phyloP scores from a whole-genome alignment of 2,797 vertebrate species.

The Saxicola maurus region DNA sequence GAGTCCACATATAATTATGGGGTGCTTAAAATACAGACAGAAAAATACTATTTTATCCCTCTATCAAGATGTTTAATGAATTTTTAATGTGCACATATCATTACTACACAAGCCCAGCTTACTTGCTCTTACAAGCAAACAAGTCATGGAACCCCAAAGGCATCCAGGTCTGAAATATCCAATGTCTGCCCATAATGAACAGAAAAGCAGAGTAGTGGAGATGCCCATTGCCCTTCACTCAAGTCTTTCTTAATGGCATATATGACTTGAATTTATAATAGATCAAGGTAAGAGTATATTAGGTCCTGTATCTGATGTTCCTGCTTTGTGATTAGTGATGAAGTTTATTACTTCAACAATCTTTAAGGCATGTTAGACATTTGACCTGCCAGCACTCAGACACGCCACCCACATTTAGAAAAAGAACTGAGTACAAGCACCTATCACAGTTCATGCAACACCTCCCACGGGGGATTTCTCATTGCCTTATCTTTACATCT shows the following conservation, averaged over 20 bases:
- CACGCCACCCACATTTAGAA: neutral
- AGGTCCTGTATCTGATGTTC: neutral
- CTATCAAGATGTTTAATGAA: neutral
- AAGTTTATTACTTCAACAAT: neutral
- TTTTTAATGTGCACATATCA: neutral
- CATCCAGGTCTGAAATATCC: neutral
- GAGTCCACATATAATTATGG: neutral
- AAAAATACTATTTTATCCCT: constrained; percentile 20
- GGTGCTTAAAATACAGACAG: neutral
- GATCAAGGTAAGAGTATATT: neutral
- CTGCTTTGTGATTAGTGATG: neutral
- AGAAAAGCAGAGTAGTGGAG: neutral
- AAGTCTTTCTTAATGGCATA: neutral
- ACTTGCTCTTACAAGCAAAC: neutral
- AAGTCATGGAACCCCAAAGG: neutral
- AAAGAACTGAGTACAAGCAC: neutral
- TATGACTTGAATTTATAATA: neutral
- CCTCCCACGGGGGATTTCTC: neutral
- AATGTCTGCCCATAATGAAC: neutral
- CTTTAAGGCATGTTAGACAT: neutral
- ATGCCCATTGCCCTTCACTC: neutral
- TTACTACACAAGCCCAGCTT: neutral
- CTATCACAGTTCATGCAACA: neutral
- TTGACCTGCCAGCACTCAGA: neutral
- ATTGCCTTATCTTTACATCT: neutral